phyloP scores from a whole-genome alignment of 2,888 invertebrate genomes.

The Caenorhabditis uteleia region DNA sequence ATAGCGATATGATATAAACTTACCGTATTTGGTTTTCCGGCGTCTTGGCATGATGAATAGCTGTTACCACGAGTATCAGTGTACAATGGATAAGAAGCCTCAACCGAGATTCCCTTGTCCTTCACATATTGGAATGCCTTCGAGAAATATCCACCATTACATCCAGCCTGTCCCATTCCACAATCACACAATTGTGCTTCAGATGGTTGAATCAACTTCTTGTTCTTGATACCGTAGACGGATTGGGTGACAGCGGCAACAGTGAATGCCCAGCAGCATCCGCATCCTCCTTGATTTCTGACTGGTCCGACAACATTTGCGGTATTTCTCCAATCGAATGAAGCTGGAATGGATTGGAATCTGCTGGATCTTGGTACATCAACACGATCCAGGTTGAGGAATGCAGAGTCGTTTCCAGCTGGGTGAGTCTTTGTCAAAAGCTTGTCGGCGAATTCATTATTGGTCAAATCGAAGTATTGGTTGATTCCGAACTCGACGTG shows the following conservation, averaged over 20 bases:
- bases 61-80: not conserved
- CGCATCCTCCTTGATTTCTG: not conserved
- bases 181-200: not conserved
- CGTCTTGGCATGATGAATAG: too few relatives aligned
- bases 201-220: not conserved
- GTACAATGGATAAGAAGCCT: not conserved
- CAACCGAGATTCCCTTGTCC: not conserved
- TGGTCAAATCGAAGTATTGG: conserved; percentile 4
- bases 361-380: not conserved
- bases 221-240: not conserved
- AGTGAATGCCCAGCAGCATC: not conserved
- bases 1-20: too few relatives aligned
- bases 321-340: not conserved
- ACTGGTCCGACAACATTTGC: not conserved
- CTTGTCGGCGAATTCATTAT: not conserved
- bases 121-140: too few relatives aligned
- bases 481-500: conserved; percentile 6
- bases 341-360: conserved; percentile 1
- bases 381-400: not conserved
- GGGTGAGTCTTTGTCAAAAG: too few relatives aligned
- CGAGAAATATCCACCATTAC: not conserved
- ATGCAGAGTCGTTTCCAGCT: not conserved
- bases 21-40: too few relatives aligned
- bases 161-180: not conserved
- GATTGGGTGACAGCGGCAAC: not conserved